These are phyloP conservation scores for Perca schrenkii DNA, from an alignment of 2,113 vertebrate species.

Conservation along the genomic window DNA sequence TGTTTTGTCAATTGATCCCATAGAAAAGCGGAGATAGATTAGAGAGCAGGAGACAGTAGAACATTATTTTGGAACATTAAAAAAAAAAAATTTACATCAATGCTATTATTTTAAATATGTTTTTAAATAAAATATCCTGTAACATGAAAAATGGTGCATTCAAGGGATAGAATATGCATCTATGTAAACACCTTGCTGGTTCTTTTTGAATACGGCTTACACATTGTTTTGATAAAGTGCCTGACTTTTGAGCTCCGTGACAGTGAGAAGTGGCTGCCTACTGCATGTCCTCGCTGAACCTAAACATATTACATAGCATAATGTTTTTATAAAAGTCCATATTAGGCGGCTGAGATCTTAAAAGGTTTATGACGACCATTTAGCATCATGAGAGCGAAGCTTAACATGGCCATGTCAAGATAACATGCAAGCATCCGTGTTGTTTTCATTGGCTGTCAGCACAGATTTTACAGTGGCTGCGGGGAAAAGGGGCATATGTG, in stretches of 20 bases:
- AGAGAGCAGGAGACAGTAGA: conserved; percentile 41
- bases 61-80: conserved; percentile 39
- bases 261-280: conserved; percentile 64
- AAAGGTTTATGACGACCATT: conserved; percentile 87
- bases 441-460: conserved; percentile 88
- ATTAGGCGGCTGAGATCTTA: conserved; percentile 82
- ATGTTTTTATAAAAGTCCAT: conserved; percentile 82
- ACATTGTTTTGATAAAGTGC: conserved; percentile 65
- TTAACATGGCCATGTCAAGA: conserved; percentile 87
- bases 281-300: conserved; percentile 67
- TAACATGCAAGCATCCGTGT: conserved; percentile 87
- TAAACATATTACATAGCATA: conserved; percentile 82
- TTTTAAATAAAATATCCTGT: conserved; percentile 45
- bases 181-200: conserved; percentile 62
- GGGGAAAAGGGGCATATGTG: conserved; percentile 73
- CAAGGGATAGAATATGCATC: conserved; percentile 37
- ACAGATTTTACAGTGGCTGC: conserved; percentile 86
- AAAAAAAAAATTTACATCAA: conserved; percentile 13
- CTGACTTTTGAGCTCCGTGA: conserved; percentile 63
- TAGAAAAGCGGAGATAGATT: conserved; percentile 71
- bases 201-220: conserved; percentile 29
- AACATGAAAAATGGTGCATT: conserved; percentile 30
- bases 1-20: conserved; percentile 81
- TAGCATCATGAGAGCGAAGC: conserved; percentile 83
- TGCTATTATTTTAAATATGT: conserved; percentile 37